Conservation (phyloP, 2,797 vertebrate species). For the Sebastes nivosus region DNA sequence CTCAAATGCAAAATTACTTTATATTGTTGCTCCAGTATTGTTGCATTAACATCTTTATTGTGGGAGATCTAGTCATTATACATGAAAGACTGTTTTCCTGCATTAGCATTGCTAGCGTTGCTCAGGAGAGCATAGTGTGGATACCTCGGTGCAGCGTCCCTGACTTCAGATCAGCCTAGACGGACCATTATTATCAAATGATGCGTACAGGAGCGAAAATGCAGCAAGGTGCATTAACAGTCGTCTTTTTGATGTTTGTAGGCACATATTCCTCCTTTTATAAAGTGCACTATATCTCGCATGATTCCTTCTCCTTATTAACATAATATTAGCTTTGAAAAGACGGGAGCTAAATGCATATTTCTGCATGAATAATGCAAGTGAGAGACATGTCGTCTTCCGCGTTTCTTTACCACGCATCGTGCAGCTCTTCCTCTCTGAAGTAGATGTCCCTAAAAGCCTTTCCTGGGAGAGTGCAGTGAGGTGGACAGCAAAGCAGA, state of each 20-base stretch:
- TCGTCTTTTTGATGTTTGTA: conserved; percentile 59
- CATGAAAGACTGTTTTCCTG: background rate
- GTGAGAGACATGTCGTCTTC: conserved; percentile 57
- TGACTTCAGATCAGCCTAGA: conserved; percentile 48
- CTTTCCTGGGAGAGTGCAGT: conserved; percentile 64
- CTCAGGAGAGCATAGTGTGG: background rate
- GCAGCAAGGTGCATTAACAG: conserved; percentile 72
- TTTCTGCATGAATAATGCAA: conserved; percentile 83
- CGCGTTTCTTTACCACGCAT: conserved; percentile 53
- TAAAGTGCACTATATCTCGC: conserved; percentile 49
- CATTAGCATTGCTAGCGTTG: background rate
- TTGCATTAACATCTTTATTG: background rate
- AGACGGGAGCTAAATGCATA: conserved; percentile 69
- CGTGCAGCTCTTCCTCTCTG: conserved; percentile 39
- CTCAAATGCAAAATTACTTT: background rate
- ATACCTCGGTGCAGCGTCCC: background rate
- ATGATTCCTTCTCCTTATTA: conserved; percentile 71
- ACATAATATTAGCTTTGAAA: conserved; percentile 79
- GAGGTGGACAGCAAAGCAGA: conserved; percentile 68
- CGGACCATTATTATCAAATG: conserved; percentile 51
- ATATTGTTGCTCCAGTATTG: background rate
- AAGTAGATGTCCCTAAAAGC: conserved; percentile 76
- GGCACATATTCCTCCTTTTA: conserved; percentile 61
- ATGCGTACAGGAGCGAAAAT: conserved; percentile 33
- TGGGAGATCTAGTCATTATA: background rate